Percentiles rank a stretch among this genome's conserved stretches.
Evolutionary conservation across 1,140 invertebrate genomes (phyloP).

Genomic region (Macrostomum lignano): DNA sequence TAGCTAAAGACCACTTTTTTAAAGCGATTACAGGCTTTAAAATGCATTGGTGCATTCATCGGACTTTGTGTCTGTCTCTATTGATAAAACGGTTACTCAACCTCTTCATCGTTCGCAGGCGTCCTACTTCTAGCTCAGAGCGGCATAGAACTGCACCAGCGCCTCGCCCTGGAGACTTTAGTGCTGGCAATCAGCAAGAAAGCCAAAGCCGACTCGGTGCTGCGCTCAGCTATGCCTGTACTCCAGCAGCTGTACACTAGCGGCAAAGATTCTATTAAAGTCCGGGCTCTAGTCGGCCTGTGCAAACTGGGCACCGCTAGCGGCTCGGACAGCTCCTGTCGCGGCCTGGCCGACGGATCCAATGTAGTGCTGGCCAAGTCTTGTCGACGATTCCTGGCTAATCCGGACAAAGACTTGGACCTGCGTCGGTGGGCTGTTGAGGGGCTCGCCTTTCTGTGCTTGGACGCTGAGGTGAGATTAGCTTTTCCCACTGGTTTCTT

Average conservation of each 20-base stretch:
- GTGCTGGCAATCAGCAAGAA: conserved; percentile 84
- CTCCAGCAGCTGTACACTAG: conserved; percentile 70
- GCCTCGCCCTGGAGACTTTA: conserved; percentile 57
- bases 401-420: conserved; percentile 49
- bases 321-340: conserved; percentile 69
- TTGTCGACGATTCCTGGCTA: conserved; percentile 38
- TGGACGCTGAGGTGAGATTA: conserved; percentile 97
- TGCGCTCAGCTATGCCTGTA: conserved; percentile 65
- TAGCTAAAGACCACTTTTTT: too few relatives aligned
- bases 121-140: too few relatives aligned
- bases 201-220: conserved; percentile 68
- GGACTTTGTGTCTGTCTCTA: too few relatives aligned
- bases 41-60: too few relatives aligned
- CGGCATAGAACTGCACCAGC: too few relatives aligned
- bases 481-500: too few relatives aligned
- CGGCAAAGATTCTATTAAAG: conserved; percentile 56
- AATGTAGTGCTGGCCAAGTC: conserved; percentile 68
- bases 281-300: conserved; percentile 39
- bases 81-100: too few relatives aligned
- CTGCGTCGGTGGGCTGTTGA: conserved; percentile 81
- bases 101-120: too few relatives aligned
- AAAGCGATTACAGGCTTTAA: too few relatives aligned
- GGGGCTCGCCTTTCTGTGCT: conserved; percentile 73
- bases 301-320: conserved; percentile 84
- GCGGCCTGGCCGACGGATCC: conserved; percentile 75